phyloP scores from a whole-genome alignment of 1,140 invertebrate genomes.

The Chelonus insularis region DNA sequence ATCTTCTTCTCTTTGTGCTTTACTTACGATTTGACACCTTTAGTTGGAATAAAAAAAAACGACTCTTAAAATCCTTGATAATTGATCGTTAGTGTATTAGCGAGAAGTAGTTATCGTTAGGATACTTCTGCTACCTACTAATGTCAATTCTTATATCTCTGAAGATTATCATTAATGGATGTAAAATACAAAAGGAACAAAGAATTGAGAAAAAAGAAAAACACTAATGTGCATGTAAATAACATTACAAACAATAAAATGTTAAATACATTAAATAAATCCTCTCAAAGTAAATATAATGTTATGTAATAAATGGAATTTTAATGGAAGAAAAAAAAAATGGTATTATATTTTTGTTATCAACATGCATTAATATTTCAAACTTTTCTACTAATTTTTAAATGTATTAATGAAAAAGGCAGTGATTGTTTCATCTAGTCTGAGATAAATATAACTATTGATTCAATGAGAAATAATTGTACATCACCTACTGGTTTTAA shows the following conservation, averaged over 20 bases:
- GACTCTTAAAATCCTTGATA: constrained; percentile 20
- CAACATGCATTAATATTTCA: too few relatives aligned
- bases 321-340: too few relatives aligned
- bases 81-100: constrained; percentile 27
- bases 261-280: constrained; percentile 8
- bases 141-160: too few relatives aligned
- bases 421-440: not conserved
- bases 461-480: constrained; percentile 1
- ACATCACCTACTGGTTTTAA: not conserved
- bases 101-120: constrained; percentile 13
- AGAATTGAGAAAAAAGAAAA: too few relatives aligned
- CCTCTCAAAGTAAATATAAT: constrained; percentile 2
- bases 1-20: constrained; percentile 1
- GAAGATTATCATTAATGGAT: too few relatives aligned
- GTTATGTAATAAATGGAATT: not conserved
- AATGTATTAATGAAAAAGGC: too few relatives aligned
- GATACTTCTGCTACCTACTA: too few relatives aligned
- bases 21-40: not conserved
- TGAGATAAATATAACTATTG: constrained; percentile 9
- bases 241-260: too few relatives aligned
- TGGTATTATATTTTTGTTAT: too few relatives aligned
- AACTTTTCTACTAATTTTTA: too few relatives aligned
- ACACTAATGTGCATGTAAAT: too few relatives aligned
- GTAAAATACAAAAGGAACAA: too few relatives aligned
- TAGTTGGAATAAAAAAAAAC: not conserved